Conservation (phyloP, 2,113 vertebrate genomes). For the Elaphurus davidianus region DNA sequence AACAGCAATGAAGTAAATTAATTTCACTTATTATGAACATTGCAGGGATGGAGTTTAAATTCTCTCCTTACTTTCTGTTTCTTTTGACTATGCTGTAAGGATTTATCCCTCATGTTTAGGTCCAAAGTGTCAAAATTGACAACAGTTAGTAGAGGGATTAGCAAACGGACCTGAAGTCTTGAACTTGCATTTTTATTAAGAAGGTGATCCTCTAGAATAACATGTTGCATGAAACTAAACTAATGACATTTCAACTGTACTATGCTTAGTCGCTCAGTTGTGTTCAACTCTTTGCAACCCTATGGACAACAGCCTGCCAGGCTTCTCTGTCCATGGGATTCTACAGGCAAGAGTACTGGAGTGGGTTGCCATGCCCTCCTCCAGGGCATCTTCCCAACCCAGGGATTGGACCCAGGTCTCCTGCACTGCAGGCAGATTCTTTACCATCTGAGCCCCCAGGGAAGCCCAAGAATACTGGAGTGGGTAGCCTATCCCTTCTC, state of each 20-base stretch:
- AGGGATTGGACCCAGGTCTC: not conserved
- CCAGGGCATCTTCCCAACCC: not conserved
- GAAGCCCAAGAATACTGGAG: not conserved
- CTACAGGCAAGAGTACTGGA: not conserved
- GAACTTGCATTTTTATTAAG: conserved; percentile 59
- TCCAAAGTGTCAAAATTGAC: conserved; percentile 63
- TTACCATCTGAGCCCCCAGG: not conserved
- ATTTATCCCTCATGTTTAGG: conserved; percentile 39
- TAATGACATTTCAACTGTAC: conserved; percentile 18
- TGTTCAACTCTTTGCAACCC: not conserved
- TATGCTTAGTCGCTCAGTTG: not conserved
- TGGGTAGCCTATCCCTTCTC: not conserved
- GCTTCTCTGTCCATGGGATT: not conserved
- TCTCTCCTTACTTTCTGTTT: not conserved
- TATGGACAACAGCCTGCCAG: not conserved
- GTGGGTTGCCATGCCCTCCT: not conserved
- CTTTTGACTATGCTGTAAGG: conserved; percentile 41
- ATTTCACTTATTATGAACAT: not conserved
- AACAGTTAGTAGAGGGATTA: conserved; percentile 37
- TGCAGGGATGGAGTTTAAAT: conserved; percentile 51
- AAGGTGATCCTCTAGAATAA: conserved; percentile 62
- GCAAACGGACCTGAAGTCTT: conserved; percentile 53
- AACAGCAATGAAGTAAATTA: not conserved
- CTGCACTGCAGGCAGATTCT: not conserved
- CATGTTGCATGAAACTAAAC: conserved; percentile 48